Percentiles rank a stretch among this genome's conserved stretches.
phyloP scores from a whole-genome alignment of 2,113 vertebrate species.

The Neoarius graeffei region DNA sequence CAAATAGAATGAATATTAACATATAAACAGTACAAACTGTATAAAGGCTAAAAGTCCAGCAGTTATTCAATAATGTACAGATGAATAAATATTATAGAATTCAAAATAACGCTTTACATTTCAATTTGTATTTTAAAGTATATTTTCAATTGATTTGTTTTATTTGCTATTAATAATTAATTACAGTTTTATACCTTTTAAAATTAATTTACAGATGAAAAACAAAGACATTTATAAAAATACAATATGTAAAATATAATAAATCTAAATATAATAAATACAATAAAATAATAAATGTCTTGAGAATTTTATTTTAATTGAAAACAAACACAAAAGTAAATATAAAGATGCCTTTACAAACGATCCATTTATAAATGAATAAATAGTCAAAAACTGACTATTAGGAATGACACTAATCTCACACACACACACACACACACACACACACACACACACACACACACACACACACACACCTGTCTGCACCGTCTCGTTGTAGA shows the following conservation, averaged over 20 bases:
- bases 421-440: not conserved
- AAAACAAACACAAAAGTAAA: too few species aligned
- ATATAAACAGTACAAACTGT: not conserved
- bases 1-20: not conserved
- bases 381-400: too few species aligned
- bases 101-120: not conserved
- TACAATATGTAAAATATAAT: too few species aligned
- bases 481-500: conserved; percentile 88
- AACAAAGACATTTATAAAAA: not conserved
- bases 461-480: conserved; percentile 58
- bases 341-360: too few species aligned
- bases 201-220: not conserved
- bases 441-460: too few species aligned
- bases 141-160: not conserved
- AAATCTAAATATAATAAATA: too few species aligned
- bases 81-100: not conserved
- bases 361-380: too few species aligned
- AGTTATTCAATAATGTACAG: not conserved
- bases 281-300: too few species aligned
- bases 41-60: not conserved
- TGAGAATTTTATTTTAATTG: too few species aligned
- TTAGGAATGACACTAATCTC: too few species aligned
- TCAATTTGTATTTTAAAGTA: not conserved
- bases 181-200: not conserved
- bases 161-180: not conserved